A percentile compares a stretch with the other conserved stretches of the same genome.
phyloP scores from a whole-genome alignment of 1,140 invertebrate species.

The Papilio glaucus region DNA sequence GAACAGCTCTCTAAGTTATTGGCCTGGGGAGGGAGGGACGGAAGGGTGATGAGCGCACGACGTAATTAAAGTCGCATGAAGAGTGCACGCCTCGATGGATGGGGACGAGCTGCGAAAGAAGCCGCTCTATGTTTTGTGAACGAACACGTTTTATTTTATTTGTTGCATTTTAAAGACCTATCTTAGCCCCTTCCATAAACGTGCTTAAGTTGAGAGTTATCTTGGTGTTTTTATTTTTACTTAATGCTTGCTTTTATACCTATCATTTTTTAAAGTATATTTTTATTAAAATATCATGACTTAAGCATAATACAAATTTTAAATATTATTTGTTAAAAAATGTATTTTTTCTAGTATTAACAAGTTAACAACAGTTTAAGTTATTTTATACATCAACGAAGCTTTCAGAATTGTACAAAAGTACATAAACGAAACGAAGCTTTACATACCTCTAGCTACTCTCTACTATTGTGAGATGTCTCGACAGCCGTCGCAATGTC shows the following conservation, averaged over 20 bases:
- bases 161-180: conserved; percentile 14
- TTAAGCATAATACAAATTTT: too few relatives aligned
- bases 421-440: neutral
- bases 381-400: neutral
- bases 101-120: conserved; percentile 13
- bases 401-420: neutral
- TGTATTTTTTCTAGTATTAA: too few relatives aligned
- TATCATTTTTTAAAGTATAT: too few relatives aligned
- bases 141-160: conserved; percentile 25
- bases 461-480: conserved; percentile 6
- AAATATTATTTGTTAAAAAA: too few relatives aligned
- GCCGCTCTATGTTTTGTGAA: conserved; percentile 22
- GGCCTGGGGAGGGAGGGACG: conserved; percentile 35
- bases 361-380: too few relatives aligned
- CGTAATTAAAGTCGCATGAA: conserved; percentile 40
- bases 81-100: conserved; percentile 28
- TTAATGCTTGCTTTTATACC: neutral
- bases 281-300: too few relatives aligned
- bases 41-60: conserved; percentile 35
- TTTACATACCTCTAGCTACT: conserved; percentile 8
- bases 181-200: neutral
- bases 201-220: conserved; percentile 14
- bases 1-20: conserved; percentile 50
- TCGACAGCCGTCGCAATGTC: neutral
- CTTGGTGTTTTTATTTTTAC: neutral